A percentile compares a stretch with the other conserved stretches of the same genome.
phyloP scores from a whole-genome alignment of 2,113 vertebrate species.

The Malurus melanocephalus region DNA sequence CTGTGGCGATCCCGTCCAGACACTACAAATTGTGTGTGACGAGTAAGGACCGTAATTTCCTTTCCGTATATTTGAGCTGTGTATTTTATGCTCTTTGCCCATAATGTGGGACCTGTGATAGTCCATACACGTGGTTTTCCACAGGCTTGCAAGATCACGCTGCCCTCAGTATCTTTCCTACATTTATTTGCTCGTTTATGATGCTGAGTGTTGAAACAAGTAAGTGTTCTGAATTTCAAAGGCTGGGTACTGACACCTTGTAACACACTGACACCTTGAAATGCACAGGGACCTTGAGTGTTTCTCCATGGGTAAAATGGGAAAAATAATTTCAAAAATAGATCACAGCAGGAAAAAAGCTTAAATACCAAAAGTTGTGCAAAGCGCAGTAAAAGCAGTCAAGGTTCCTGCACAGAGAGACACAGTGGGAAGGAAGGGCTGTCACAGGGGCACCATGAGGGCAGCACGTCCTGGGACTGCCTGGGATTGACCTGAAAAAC shows the following conservation, averaged over 20 bases:
- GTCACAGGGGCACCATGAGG: accelerated
- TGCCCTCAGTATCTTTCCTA: neutral
- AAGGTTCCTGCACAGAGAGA: neutral
- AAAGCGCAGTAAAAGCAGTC: neutral
- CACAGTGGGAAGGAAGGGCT: accelerated
- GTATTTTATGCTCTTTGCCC: neutral
- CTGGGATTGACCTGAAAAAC: neutral
- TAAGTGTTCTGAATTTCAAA: accelerated
- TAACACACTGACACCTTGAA: neutral
- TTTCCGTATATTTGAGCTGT: accelerated
- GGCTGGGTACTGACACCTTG: neutral
- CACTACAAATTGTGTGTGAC: accelerated
- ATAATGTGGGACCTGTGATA: accelerated
- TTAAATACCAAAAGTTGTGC: neutral
- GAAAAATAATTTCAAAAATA: neutral
- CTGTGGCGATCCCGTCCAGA: accelerated
- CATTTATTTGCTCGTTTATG: neutral
- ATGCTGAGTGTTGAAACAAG: neutral
- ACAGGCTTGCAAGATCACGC: accelerated
- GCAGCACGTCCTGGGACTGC: neutral
- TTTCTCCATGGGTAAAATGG: neutral
- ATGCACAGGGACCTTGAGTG: neutral
- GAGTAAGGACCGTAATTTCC: accelerated
- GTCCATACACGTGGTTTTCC: neutral
- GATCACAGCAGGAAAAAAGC: accelerated